Evolutionary conservation across 2,113 vertebrate species (phyloP).

Genomic region (Alces alces): DNA sequence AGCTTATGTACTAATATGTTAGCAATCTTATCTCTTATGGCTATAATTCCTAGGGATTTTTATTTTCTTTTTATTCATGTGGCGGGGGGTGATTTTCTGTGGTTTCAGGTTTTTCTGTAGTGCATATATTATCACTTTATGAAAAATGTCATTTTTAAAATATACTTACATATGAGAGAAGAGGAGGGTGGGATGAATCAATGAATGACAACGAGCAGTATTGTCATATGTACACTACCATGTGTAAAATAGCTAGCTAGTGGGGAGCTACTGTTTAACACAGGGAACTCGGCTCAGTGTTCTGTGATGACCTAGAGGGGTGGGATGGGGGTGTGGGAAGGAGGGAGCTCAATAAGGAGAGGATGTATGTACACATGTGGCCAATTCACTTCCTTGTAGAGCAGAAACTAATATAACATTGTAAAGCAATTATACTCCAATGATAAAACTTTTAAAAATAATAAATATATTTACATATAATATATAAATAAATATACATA

Average conservation of each 20-base stretch:
- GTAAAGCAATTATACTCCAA: background rate
- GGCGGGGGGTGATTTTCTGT: background rate
- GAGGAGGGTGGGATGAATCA: background rate
- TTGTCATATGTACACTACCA: background rate
- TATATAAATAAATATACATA: too few relatives aligned
- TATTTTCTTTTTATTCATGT: background rate
- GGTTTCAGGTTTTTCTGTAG: background rate
- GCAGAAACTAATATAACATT: background rate
- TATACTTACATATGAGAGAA: background rate
- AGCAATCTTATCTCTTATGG: background rate
- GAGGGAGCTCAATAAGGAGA: background rate
- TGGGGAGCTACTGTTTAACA: background rate
- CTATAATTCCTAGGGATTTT: background rate
- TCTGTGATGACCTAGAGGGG: background rate
- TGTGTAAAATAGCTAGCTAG: background rate
- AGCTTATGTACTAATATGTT: background rate
- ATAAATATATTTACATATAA: background rate
- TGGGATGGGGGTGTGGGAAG: background rate
- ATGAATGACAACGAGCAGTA: background rate
- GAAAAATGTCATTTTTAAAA: background rate
- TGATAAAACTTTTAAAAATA: background rate
- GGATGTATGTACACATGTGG: background rate
- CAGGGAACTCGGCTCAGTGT: background rate
- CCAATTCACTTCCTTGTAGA: accelerated
- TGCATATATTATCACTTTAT: background rate